These are phyloP conservation scores for Gallinago undulata DNA, from an alignment of 2,113 vertebrate species.

Conservation along the genomic window DNA sequence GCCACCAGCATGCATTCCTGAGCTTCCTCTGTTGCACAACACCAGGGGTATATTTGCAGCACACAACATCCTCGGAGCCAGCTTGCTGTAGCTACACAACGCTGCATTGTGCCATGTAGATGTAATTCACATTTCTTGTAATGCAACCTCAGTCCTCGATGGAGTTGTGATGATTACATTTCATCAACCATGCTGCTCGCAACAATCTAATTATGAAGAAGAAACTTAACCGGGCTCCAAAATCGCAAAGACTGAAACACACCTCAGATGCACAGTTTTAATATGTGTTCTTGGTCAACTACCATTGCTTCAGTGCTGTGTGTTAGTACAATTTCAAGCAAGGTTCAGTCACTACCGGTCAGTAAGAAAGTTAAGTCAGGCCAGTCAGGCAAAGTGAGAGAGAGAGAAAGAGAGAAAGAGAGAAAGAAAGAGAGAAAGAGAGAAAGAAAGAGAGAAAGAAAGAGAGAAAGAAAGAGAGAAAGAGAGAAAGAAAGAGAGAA, in stretches of 20 bases:
- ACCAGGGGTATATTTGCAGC: background rate
- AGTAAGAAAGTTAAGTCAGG: background rate
- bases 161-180: background rate
- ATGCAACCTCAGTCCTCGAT: background rate
- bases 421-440: too few species aligned
- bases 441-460: background rate
- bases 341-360: background rate
- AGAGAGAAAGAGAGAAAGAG: too few species aligned
- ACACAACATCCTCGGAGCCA: background rate
- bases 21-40: background rate
- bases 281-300: background rate
- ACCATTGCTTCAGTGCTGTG: background rate
- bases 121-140: background rate
- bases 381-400: background rate
- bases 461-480: too few species aligned
- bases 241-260: background rate
- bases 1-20: background rate
- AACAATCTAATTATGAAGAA: constrained; percentile 25
- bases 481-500: too few species aligned
- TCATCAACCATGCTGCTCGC: background rate
- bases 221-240: background rate
- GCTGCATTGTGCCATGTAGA: background rate
- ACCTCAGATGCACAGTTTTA: background rate
- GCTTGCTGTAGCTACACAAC: background rate
- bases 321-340: background rate